A percentile compares a stretch with the other conserved stretches of the same genome.
Evolutionary conservation across 2,113 vertebrate species (phyloP).

Genomic region (Gallinago media): DNA sequence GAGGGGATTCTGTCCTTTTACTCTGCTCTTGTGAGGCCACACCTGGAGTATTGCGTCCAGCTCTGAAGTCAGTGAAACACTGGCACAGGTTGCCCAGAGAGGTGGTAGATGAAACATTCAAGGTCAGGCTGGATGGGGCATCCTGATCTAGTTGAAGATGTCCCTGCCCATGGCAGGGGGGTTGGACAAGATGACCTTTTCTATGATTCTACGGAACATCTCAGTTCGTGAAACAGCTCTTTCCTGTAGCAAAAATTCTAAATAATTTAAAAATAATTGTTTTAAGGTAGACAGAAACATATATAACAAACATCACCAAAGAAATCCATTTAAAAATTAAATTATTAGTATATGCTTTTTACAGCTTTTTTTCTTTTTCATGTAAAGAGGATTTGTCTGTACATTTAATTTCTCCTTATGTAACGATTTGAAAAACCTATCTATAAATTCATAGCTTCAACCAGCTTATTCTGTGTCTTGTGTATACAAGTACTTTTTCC

Average conservation of each 20-base stretch:
- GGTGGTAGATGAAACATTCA: neutral
- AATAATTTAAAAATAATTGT: neutral
- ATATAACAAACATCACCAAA: neutral
- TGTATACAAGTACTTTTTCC: neutral
- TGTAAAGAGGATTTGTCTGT: neutral
- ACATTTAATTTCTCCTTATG: neutral
- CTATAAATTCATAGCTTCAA: neutral
- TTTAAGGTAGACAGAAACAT: neutral
- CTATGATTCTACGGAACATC: neutral
- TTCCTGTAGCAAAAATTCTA: neutral
- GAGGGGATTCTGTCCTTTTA: neutral
- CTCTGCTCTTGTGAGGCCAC: neutral
- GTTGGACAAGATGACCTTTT: neutral
- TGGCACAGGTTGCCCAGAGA: neutral
- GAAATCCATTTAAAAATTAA: neutral
- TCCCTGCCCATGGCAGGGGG: too few species aligned
- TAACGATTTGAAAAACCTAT: neutral
- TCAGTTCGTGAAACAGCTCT: neutral
- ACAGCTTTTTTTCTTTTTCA: neutral
- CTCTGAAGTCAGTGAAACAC: neutral
- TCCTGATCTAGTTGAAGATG: neutral
- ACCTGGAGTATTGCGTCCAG: neutral
- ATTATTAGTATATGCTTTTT: neutral
- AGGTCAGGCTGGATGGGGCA: neutral
- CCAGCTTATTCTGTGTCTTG: neutral